These are phyloP conservation scores for Phyllopteryx taeniolatus DNA, from an alignment of 2,113 vertebrate species.

Conservation along the genomic window DNA sequence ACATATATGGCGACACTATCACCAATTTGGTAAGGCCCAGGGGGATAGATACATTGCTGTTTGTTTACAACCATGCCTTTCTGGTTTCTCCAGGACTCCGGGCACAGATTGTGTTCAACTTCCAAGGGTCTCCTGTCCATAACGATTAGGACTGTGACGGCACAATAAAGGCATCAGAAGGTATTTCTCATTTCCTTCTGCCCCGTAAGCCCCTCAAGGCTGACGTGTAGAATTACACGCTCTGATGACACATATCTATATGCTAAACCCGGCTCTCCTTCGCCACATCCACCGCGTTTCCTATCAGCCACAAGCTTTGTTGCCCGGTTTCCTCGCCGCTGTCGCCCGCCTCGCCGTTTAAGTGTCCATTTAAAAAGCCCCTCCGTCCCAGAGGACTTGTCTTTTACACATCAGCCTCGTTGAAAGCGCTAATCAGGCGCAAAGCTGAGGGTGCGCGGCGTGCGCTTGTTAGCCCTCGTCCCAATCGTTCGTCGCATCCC, in stretches of 20 bases:
- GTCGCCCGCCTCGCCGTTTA: conserved; percentile 60
- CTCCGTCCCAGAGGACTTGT: conserved; percentile 61
- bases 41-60: no score
- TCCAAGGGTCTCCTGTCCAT: neutral
- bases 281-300: conserved; percentile 20
- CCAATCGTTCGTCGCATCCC: conserved; percentile 56
- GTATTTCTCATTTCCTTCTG: neutral
- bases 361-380: conserved; percentile 61
- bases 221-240: neutral
- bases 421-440: conserved; percentile 66
- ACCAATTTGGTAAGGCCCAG: no score
- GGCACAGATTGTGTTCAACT: neutral
- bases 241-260: conserved; percentile 24
- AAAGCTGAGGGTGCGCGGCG: conserved; percentile 52
- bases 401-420: conserved; percentile 70
- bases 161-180: neutral
- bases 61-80: no score
- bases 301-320: conserved; percentile 14
- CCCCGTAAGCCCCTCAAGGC: neutral
- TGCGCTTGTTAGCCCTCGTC: conserved; percentile 65
- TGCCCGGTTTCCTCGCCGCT: conserved; percentile 24
- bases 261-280: conserved; percentile 29
- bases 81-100: no score
- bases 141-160: neutral
- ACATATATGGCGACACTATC: no score